Evolutionary conservation across 1,140 invertebrate genomes (phyloP), one percentile per base, ranked within the genome.

Genomic region (Geopemphigus sp.): DNA sequence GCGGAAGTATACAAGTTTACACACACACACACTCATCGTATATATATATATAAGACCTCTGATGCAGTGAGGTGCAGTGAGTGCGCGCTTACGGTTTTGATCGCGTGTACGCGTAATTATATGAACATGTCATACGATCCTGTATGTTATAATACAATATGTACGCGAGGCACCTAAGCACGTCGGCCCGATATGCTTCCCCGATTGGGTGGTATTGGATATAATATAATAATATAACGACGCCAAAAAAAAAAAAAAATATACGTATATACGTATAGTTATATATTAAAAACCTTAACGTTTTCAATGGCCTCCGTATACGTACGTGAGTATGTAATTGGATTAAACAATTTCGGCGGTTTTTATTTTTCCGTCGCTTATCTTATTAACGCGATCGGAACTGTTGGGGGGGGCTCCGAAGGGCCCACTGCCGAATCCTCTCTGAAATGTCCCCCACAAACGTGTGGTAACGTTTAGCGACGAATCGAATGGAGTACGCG

Each of bases 51-150:
- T 1, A 11, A 50, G 47, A 54, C 53, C 53, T 54, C 53, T 6
- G 15, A 54, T 6, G 15, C 53, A 17, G 4, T 19, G 12, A 45
- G 32, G 15, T 50, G 2, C 6, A 15, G 39, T 68, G 64, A 39
- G 47, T 50, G 8, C 14, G 47, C 14, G 64, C 22, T 24, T 50
- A 68, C 45, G 45, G 39, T 68, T 72, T 72, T 72, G 68, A 72
- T 72, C 47, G 68, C 68, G 68, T 54, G 50, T 29, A 54, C 17
- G 54, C 68, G 50, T 53, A 72, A 72, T 72, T 72, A 72, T 72
- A 39, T 8, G 32, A 39, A 54, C 29, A 72, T 53, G 68, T 29
- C 24, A 72, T 72, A 26, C 11, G 68, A 72, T 63, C 24, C 59
- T 61, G 1, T 29, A 29, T 29, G 4, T 14, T 57, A 57, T 59